Evolutionary conservation across 2,113 vertebrate species (phyloP), one percentile per base, ranked within the genome.

Genomic region (Megalops atlanticus): DNA sequence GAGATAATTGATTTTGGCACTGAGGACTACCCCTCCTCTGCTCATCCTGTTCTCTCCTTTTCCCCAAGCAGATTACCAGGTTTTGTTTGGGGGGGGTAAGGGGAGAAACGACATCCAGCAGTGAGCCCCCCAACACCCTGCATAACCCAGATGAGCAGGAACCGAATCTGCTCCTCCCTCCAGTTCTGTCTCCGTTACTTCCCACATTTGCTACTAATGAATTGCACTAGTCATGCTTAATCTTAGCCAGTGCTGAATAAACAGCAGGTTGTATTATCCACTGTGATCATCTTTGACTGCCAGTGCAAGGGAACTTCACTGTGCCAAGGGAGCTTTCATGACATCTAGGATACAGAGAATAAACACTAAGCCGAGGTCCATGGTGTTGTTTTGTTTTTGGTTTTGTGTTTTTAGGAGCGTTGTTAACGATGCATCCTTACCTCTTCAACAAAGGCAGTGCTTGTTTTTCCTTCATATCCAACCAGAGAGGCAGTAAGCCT

Each of bases 1-100:
- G 87, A 87, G 86, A 84, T 92, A 87, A 93, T 91, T 89, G 89
- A 89, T 88, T 90, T 87, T 87, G 87, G 76, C 87, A 77, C 88
- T 33, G 40, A 38, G 16, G 35, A 72, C 69, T 31, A 18, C 43
- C 24, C 69, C 84, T n/a, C n/a, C 74, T 90, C 79, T 73, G 82
- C 89, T 92, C 89, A 84, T 89, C 70, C 36, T 83, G 82, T 88
- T 84, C 83, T 84, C 89, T 86, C 24, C 81, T 74, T 16, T 88
- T 89, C 89, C 86, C 84, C 84, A 92, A 86, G 10, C 40, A 24
- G 40, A 47, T 71, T 49, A 43, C 15, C 14, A 4, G 4, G 6
- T 47, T 70, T 35, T 58, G 4, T 68, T 38, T 15, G 1, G 15
- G 35, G 8, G 33, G 35, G n/a, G n/a, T n/a, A n/a, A 18, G 52